These are phyloP conservation scores for Hycleus phaleratus DNA, from an alignment of 1,140 invertebrate genomes.

Conservation along the genomic window DNA sequence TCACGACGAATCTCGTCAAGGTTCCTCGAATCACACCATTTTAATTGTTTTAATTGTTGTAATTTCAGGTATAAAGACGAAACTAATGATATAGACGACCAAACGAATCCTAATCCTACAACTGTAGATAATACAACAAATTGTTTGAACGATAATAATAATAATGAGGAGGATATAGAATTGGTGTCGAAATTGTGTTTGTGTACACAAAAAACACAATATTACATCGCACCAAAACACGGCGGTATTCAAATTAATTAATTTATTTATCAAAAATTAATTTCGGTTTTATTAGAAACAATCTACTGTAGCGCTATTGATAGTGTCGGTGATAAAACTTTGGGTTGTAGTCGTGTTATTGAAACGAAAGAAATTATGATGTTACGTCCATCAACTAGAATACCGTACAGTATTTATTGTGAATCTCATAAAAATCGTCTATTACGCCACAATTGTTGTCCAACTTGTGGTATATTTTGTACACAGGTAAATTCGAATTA, in stretches of 20 bases:
- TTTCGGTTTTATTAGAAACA: constrained; percentile 19
- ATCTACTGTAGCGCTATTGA: constrained; percentile 34
- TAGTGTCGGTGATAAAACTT: constrained; percentile 29
- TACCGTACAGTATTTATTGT: constrained; percentile 81
- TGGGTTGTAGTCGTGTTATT: constrained; percentile 35
- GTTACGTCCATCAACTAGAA: constrained; percentile 65
- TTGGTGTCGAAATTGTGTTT: constrained; percentile 23
- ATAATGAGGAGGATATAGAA: not conserved
- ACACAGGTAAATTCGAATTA: constrained; percentile 55
- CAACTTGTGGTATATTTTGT: constrained; percentile 84
- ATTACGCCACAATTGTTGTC: constrained; percentile 78
- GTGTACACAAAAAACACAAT: constrained; percentile 21
- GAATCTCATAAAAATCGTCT: constrained; percentile 70
- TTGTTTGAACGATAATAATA: not conserved
- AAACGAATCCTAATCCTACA: no score
- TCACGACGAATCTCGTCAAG: constrained; percentile 21
- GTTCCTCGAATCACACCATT: not conserved
- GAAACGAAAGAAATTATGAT: constrained; percentile 38
- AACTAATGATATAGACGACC: not conserved
- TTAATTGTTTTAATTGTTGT: not conserved
- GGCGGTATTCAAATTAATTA: no score
- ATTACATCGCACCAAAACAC: constrained; percentile 1
- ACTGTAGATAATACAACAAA: not conserved
- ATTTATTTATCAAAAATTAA: not conserved
- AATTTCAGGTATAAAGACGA: constrained; percentile 3